Conservation (phyloP, 2,888 invertebrate genomes). For the Idaea straminata region DNA sequence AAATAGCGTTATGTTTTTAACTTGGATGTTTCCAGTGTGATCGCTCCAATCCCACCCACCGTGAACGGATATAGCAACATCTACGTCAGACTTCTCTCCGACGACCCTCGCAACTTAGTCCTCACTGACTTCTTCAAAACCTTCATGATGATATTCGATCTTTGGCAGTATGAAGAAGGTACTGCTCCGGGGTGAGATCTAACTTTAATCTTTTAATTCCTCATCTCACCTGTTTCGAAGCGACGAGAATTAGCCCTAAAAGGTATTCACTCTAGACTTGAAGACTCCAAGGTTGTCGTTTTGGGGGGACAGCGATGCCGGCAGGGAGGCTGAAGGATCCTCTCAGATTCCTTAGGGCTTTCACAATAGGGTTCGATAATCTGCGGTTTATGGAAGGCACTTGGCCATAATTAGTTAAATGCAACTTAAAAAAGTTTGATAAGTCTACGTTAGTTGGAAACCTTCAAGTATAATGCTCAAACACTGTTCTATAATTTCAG, state of each 20-base stretch:
- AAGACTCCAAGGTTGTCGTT: too few relatives aligned
- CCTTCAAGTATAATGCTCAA: too few relatives aligned
- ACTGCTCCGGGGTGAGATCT: constrained; percentile 77
- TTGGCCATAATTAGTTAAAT: too few relatives aligned
- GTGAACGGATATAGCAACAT: constrained; percentile 80
- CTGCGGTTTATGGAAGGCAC: too few relatives aligned
- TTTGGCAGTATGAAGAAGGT: constrained; percentile 81
- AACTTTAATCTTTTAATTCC: not conserved
- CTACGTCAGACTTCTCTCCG: constrained; percentile 75
- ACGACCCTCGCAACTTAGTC: constrained; percentile 80
- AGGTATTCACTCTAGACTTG: too few relatives aligned
- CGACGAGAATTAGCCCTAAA: too few relatives aligned
- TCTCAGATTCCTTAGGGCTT: too few relatives aligned
- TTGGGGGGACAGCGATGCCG: too few relatives aligned
- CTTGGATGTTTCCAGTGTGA: constrained; percentile 42
- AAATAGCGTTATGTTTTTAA: not conserved
- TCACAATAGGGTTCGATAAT: not conserved
- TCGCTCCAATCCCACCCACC: constrained; percentile 58
- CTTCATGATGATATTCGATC: constrained; percentile 75
- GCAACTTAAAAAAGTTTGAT: too few relatives aligned
- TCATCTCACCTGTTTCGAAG: too few relatives aligned
- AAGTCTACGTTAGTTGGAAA: too few relatives aligned
- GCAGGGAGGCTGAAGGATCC: too few relatives aligned
- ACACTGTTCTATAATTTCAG: constrained; percentile 35
- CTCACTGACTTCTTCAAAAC: constrained; percentile 72